phyloP scores from a whole-genome alignment of 2,888 invertebrate species.

The Oscheius sp. region DNA sequence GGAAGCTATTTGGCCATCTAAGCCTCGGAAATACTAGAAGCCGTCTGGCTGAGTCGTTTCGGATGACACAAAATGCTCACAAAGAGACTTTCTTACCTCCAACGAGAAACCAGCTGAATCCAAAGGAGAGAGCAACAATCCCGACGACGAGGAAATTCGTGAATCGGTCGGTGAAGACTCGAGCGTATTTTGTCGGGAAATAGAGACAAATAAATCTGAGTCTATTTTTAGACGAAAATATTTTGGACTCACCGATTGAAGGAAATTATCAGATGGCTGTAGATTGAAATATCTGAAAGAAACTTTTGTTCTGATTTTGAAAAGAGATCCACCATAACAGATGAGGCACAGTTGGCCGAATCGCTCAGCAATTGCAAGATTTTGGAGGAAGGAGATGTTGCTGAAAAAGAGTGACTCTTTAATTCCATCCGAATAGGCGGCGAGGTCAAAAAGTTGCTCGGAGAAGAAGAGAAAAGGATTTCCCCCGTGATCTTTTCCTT shows the following conservation, averaged over 20 bases:
- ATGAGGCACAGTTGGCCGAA: constrained; percentile 52
- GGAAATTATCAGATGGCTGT: constrained; percentile 52
- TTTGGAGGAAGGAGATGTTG: constrained; percentile 42
- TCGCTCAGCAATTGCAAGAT: constrained; percentile 36
- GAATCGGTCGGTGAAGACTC: constrained; percentile 49
- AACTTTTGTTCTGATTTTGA: too few relatives aligned
- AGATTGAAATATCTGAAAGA: too few relatives aligned
- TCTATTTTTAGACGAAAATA: too few relatives aligned
- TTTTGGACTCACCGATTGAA: constrained; percentile 39
- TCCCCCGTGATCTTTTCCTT: too few relatives aligned
- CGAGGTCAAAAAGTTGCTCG: too few relatives aligned
- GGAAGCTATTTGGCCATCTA: constrained; percentile 21
- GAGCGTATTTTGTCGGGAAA: constrained; percentile 50
- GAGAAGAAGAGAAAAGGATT: too few relatives aligned
- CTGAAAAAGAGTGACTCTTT: constrained; percentile 36
- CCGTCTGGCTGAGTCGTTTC: constrained; percentile 18
- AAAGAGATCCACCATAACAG: constrained; percentile 55
- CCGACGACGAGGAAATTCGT: constrained; percentile 39
- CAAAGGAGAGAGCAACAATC: constrained; percentile 36
- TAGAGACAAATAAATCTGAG: constrained; percentile 56
- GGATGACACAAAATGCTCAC: constrained; percentile 27
- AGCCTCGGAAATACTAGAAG: constrained; percentile 12
- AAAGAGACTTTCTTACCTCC: constrained; percentile 27
- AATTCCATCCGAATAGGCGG: too few relatives aligned
- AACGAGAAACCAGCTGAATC: constrained; percentile 42